phyloP scores from a whole-genome alignment of 2,888 invertebrate genomes.

The Ceraclea dissimilis region DNA sequence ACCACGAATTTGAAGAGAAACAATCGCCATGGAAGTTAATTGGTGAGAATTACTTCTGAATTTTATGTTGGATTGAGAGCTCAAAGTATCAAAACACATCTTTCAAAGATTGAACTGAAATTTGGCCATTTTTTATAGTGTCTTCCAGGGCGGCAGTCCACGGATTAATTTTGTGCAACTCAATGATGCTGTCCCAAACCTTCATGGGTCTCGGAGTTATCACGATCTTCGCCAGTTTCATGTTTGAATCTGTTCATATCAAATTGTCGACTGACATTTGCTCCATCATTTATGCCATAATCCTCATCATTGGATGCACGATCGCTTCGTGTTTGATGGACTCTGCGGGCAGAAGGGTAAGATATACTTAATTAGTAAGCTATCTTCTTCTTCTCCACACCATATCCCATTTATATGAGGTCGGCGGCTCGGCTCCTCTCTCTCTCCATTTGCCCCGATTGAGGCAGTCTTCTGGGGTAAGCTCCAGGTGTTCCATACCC shows the following conservation, averaged over 20 bases:
- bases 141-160: conserved; percentile 10
- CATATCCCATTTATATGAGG: no score
- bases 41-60: no score
- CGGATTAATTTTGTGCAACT: conserved; percentile 15
- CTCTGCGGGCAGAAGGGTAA: conserved; percentile 51
- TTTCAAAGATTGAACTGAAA: no score
- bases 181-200: conserved; percentile 30
- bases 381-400: no score
- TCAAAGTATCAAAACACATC: no score
- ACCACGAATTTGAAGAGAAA: conserved; percentile 17
- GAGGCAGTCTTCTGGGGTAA: no score
- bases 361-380: no score
- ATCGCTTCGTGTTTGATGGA: conserved; percentile 47
- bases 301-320: conserved; percentile 45
- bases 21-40: conserved; percentile 33
- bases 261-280: conserved; percentile 43
- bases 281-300: conserved; percentile 51
- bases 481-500: no score
- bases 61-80: no score
- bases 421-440: no score
- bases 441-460: no score
- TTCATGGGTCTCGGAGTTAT: conserved; percentile 43
- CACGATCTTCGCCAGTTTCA: conserved; percentile 44
- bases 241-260: conserved; percentile 48
- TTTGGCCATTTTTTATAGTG: conserved; percentile 12